Evolutionary conservation across 1,140 invertebrate genomes (phyloP), one percentile per base, ranked within the genome.

Genomic region (Cotesia vestalis): DNA sequence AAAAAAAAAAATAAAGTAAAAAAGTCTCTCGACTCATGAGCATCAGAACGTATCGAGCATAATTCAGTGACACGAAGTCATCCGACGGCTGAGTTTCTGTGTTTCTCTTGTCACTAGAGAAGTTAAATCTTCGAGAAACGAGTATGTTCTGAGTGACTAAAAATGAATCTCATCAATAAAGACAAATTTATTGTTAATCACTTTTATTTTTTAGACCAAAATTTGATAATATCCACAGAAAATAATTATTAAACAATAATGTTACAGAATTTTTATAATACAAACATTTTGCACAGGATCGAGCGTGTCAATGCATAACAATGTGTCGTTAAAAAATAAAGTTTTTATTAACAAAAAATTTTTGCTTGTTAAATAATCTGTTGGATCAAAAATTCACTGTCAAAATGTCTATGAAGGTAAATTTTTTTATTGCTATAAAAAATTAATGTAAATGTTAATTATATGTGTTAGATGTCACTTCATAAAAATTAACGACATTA

Each of bases 321-420:
- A 59, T 59, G 57, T 59, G 17, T 27, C 1, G 27, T 20, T 59
- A 17, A 59, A 20, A 59, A 59, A 34, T 9, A 27, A 0, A 14
- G 4, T 46, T 6, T 11, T 46, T 11, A 46, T 46, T 9, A 46
- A 9, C 2, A 9, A 46, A 46, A 46, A 46, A 46, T 27, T 27
- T 1, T 27, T 27, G 27, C 27, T 27, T 3, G 27, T 27, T 27
- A 27, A 27, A 27, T 27, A 27, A 27, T 27, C 27, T 2, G 27
- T 27, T 27, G 27, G 27, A 27, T 27, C 27, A 27, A 27, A 14
- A 55, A 14, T 55, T 55, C 12, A 8, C 17, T 55, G 8, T 8
- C 46, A 20, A 51, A 5, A 71, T 71, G 69, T 71, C 69, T 38
- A 71, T 71, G 69, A 71, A 71, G 69, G 69, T 71, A 71, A 57